A percentile compares a stretch with the other conserved stretches of the same genome.
Evolutionary conservation across 2,113 vertebrate genomes (phyloP).

Genomic region (Empidonax alnorum): DNA sequence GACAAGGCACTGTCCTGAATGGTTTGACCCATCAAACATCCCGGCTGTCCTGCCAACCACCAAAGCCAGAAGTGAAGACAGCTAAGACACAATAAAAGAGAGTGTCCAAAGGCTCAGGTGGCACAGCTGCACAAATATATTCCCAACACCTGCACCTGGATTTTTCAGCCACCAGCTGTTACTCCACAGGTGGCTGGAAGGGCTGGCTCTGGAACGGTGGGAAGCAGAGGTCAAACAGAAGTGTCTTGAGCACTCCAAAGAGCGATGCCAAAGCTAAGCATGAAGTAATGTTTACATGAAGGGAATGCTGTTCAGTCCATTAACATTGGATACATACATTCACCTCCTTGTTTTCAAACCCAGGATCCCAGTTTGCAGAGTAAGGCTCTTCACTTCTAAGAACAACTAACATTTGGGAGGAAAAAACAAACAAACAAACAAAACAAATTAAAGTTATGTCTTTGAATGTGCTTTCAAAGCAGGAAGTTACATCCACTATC

Average conservation of each 20-base stretch:
- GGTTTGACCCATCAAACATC: neutral
- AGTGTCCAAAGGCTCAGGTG: constrained; percentile 64
- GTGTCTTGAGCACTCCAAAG: constrained; percentile 39
- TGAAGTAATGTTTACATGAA: neutral
- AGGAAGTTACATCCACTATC: neutral
- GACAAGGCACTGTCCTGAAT: constrained; percentile 24
- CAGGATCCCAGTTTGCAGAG: neutral
- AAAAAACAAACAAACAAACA: too few species aligned
- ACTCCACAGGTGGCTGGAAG: constrained; percentile 61
- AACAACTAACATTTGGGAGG: neutral
- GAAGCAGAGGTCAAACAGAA: constrained; percentile 68
- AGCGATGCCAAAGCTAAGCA: neutral
- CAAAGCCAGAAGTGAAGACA: constrained; percentile 53
- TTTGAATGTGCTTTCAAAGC: neutral
- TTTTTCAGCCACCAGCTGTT: constrained; percentile 68
- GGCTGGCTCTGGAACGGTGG: constrained; percentile 59
- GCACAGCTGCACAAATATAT: constrained; percentile 64
- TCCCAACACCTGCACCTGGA: constrained; percentile 73
- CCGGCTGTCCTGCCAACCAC: neutral
- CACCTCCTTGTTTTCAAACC: neutral
- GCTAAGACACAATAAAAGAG: constrained; percentile 46
- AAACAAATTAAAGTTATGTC: neutral
- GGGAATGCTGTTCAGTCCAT: neutral
- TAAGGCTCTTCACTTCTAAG: neutral
- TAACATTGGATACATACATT: neutral